phyloP scores from a whole-genome alignment of 2,113 vertebrate species.

The Hippocampus guttulatus region DNA sequence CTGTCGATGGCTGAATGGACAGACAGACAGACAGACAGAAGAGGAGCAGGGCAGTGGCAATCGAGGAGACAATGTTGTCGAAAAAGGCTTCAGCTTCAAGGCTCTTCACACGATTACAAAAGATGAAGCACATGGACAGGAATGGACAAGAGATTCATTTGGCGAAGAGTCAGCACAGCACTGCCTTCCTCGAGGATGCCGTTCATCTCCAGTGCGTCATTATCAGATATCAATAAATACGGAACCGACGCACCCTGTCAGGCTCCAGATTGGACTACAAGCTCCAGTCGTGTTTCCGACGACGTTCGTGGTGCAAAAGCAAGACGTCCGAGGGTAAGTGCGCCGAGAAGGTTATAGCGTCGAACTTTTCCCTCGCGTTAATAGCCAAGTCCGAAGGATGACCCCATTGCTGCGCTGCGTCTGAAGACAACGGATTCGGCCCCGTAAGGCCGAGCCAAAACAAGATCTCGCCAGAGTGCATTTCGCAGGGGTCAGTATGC shows the following conservation, averaged over 20 bases:
- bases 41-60: too few relatives aligned
- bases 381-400: conserved; percentile 14
- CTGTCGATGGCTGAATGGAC: too few relatives aligned
- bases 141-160: not conserved
- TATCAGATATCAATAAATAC: not conserved
- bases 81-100: too few relatives aligned
- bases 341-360: not conserved
- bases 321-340: not conserved
- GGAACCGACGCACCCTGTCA: not conserved
- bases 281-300: not conserved
- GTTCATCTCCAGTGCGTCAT: too few relatives aligned
- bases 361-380: not conserved
- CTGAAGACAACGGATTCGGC: conserved; percentile 36
- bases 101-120: not conserved
- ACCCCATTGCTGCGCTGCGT: conserved; percentile 39
- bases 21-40: too few relatives aligned
- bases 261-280: not conserved
- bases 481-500: conserved; percentile 70
- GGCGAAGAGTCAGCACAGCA: not conserved
- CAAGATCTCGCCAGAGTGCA: conserved; percentile 74
- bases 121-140: not conserved
- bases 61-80: too few relatives aligned
- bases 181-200: too few relatives aligned
- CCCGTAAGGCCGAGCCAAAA: conserved; percentile 68
- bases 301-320: not conserved